Base-by-base conservation (phyloP, 2,888 invertebrate genomes). In the Drosophila mettleri region DNA sequence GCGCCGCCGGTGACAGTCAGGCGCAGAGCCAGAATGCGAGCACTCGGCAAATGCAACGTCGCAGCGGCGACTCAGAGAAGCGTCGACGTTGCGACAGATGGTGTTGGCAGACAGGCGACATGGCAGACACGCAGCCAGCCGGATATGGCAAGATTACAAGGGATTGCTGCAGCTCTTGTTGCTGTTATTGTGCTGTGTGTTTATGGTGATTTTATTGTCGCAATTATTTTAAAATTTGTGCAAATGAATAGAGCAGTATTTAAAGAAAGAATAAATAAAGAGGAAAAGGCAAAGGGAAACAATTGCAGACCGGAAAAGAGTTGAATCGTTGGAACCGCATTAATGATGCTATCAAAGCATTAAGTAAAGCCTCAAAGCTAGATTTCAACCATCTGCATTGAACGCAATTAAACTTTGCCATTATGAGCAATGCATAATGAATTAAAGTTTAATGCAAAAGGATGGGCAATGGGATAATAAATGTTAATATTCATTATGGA, bases 181-280 rank as follows among this genome's bases (percentile, higher is more conserved):
- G 43, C 31, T 65, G 51, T 36, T 39, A 43, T 41, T 54, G 54
- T 34, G 51, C 34, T 60, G 59, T 62, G 64, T 66, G 70, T 66
- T 76, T 76, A 77, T 84, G 74, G 61, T 78, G 81, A 68, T 86
- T 86, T 82, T 84, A 86, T 86, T 82, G 86, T 74, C 55, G 84
- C 72, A 86, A 82, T 82, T 82, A 80, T 74, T 70, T 73, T 52
- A 68, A 72, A 74, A 54, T 76, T 70, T 80, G 54, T 68, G 55
- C 64, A 61, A 71, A 76, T 69, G 70, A 76, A 71, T 82, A 67
- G 80, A 79, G 53, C 45, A 55, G 53, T 16, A 9, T 3, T 12
- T 14, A 33, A 22, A n/a, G 2, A 12, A 48, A 22, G 38, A 38
- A 38, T 4, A 9, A 38, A 16, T 10, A 20, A 33, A 9, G 3